These are phyloP conservation scores for Ennomos fuscantarius DNA, from an alignment of 2,888 invertebrate species.

Conservation along the genomic window DNA sequence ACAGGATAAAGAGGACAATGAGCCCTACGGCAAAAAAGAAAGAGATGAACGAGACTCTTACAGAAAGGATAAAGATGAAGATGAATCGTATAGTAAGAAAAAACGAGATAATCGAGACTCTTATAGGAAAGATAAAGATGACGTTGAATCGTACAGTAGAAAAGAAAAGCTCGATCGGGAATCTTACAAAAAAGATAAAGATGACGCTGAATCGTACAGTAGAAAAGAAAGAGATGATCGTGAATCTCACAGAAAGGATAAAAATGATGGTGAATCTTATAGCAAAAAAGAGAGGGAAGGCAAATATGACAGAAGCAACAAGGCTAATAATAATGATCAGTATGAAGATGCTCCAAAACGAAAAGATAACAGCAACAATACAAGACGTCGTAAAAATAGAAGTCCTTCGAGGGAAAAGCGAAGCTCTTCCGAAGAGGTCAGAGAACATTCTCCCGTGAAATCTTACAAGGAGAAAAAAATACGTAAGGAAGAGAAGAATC, in stretches of 20 bases:
- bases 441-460: slow-evolving; percentile 58
- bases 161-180: slow-evolving; percentile 56
- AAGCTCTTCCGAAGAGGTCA: slow-evolving; percentile 59
- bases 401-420: slow-evolving; percentile 59
- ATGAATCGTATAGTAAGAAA: slow-evolving; percentile 37
- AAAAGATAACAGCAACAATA: slow-evolving; percentile 26
- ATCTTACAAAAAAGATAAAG: slow-evolving; percentile 44
- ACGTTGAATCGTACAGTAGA: slow-evolving; percentile 36
- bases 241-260: slow-evolving; percentile 39
- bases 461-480: slow-evolving; percentile 52
- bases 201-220: slow-evolving; percentile 34
- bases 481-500: slow-evolving; percentile 57
- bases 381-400: slow-evolving; percentile 54
- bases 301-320: slow-evolving; percentile 50
- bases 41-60: slow-evolving; percentile 27
- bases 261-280: slow-evolving; percentile 44
- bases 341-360: slow-evolving; percentile 51
- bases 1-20: slow-evolving; percentile 42
- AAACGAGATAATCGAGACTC: too few species aligned
- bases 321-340: slow-evolving; percentile 47
- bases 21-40: slow-evolving; percentile 51
- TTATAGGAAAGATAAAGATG: too few species aligned
- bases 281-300: slow-evolving; percentile 47
- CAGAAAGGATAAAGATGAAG: slow-evolving; percentile 45
- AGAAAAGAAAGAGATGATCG: slow-evolving; percentile 45